phyloP scores from a whole-genome alignment of 2,888 invertebrate genomes.

The Diaperis boleti region DNA sequence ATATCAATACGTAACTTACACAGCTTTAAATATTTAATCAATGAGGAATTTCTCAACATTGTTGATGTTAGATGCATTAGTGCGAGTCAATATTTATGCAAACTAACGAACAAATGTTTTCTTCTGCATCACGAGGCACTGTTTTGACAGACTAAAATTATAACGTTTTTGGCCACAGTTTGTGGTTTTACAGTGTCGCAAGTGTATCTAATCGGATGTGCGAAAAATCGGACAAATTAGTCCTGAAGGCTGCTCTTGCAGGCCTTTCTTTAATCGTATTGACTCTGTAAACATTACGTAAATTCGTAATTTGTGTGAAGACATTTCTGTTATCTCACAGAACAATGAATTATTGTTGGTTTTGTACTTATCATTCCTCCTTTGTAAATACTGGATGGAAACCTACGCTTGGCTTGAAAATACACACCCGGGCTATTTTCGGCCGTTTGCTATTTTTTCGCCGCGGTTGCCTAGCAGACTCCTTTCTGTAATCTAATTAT shows the following conservation, averaged over 20 bases:
- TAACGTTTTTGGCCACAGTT: slow-evolving; percentile 2
- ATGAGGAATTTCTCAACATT: no score
- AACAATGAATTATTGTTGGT: slow-evolving; percentile 17
- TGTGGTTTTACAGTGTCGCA: background rate
- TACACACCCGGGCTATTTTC: background rate
- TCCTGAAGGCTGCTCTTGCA: background rate
- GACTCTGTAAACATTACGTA: background rate
- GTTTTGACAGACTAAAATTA: no score
- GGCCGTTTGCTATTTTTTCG: background rate
- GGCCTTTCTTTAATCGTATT: background rate
- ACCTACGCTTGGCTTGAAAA: slow-evolving; percentile 20
- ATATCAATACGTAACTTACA: no score
- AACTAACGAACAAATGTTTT: no score
- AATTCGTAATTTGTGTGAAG: no score
- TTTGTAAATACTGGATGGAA: slow-evolving; percentile 22
- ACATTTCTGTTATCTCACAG: slow-evolving; percentile 1
- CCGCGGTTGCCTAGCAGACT: background rate
- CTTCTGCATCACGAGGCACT: no score
- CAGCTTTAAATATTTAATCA: no score
- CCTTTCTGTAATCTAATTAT: background rate
- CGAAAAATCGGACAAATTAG: background rate
- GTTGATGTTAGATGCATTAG: no score
- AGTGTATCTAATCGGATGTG: no score
- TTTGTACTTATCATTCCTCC: slow-evolving; percentile 13
- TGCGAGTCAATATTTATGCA: no score